phyloP scores from a whole-genome alignment of 2,888 invertebrate genomes.

The Noctua janthina region DNA sequence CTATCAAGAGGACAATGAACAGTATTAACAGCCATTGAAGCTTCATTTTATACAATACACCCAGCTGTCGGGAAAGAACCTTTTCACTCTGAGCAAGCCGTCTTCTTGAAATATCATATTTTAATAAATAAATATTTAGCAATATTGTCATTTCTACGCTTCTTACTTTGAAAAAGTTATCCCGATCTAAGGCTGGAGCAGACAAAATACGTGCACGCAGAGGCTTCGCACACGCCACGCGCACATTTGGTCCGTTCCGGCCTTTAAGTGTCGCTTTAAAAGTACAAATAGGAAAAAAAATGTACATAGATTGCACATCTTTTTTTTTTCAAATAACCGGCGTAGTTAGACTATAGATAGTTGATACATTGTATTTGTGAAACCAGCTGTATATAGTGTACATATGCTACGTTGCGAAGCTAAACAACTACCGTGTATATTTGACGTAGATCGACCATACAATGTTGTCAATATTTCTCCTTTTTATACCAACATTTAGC shows the following conservation, averaged over 20 bases:
- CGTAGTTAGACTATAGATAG: conserved; percentile 40
- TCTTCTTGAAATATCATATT: background rate
- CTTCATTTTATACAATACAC: conserved; percentile 13
- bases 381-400: conserved; percentile 60
- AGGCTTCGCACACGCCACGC: too few relatives aligned
- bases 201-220: background rate
- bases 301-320: background rate
- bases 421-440: conserved; percentile 11
- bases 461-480: conserved; percentile 40
- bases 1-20: conserved; percentile 44
- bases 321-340: conserved; percentile 54
- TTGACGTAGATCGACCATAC: conserved; percentile 16
- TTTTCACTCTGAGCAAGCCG: conserved; percentile 2
- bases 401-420: conserved; percentile 42
- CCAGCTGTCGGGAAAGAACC: background rate
- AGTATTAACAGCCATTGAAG: conserved; percentile 17
- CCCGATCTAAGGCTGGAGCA: background rate
- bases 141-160: background rate
- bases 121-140: background rate
- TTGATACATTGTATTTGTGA: conserved; percentile 48
- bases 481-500: conserved; percentile 30
- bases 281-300: background rate
- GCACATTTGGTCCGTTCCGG: background rate
- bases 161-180: conserved; percentile 16
- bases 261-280: background rate